A percentile compares a stretch with the other conserved stretches of the same genome.
phyloP scores from a whole-genome alignment of 2,888 invertebrate genomes.

The Epirrhoe tristata region DNA sequence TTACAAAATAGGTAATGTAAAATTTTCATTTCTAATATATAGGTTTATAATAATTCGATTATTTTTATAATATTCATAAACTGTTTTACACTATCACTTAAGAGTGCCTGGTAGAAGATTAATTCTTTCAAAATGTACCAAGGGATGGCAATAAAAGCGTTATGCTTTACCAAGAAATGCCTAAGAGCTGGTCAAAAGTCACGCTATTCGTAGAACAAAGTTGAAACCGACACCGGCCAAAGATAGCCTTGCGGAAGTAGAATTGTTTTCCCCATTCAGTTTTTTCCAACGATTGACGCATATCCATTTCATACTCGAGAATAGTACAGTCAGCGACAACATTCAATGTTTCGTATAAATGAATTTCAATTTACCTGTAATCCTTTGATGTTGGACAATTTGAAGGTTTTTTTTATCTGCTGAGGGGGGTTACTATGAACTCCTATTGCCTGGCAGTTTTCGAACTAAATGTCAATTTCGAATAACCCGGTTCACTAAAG shows the following conservation, averaged over 20 bases:
- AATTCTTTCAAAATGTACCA: no score
- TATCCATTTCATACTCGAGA: conserved; percentile 81
- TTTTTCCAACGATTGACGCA: conserved; percentile 77
- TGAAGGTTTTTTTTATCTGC: background rate
- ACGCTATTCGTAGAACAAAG: conserved; percentile 40
- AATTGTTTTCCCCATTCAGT: conserved; percentile 67
- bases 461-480: no score
- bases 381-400: background rate
- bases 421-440: no score
- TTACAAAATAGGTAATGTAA: no score
- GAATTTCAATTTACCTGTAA: background rate
- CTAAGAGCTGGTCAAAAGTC: conserved; percentile 41
- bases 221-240: conserved; percentile 70
- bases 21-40: no score
- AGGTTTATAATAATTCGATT: no score
- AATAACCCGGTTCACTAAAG: no score
- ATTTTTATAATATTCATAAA: no score
- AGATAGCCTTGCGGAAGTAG: conserved; percentile 73
- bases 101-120: no score
- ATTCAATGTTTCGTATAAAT: background rate
- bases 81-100: no score
- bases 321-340: conserved; percentile 52
- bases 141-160: background rate
- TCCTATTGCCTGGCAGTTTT: no score
- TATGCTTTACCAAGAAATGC: conserved; percentile 8